phyloP scores from a whole-genome alignment of 2,797 vertebrate species.

The Apodemus agrarius region DNA sequence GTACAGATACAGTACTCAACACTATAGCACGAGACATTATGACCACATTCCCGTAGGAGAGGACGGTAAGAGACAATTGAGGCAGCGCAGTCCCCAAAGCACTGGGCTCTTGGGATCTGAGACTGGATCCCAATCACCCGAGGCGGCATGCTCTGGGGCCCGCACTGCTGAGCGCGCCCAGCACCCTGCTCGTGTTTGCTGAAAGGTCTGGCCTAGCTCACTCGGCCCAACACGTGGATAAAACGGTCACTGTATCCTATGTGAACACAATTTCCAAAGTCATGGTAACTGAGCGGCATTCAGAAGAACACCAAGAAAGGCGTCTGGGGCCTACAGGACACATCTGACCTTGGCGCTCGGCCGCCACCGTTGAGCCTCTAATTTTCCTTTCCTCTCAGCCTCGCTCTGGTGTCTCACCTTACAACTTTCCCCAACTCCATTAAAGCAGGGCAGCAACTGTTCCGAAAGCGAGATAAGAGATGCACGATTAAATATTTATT shows the following conservation, averaged over 20 bases:
- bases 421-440: neutral
- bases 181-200: neutral
- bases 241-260: neutral
- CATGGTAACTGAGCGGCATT: neutral
- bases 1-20: neutral
- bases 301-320: conserved; percentile 29
- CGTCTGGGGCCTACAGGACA: conserved; percentile 20
- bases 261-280: neutral
- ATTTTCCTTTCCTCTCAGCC: conserved; percentile 5
- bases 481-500: conserved; percentile 62
- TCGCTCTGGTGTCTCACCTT: conserved; percentile 5
- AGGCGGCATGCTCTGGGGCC: neutral
- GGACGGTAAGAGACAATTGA: neutral
- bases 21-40: neutral
- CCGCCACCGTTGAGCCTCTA: neutral
- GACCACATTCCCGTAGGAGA: neutral
- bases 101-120: neutral
- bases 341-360: neutral
- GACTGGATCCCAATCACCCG: neutral
- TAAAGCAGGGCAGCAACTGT: conserved; percentile 13
- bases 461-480: conserved; percentile 11
- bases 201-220: neutral
- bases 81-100: neutral
- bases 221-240: neutral
- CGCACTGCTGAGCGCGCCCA: too few species aligned